Evolutionary conservation across 1,140 invertebrate genomes (phyloP).

Genomic region (Phortica variegata): DNA sequence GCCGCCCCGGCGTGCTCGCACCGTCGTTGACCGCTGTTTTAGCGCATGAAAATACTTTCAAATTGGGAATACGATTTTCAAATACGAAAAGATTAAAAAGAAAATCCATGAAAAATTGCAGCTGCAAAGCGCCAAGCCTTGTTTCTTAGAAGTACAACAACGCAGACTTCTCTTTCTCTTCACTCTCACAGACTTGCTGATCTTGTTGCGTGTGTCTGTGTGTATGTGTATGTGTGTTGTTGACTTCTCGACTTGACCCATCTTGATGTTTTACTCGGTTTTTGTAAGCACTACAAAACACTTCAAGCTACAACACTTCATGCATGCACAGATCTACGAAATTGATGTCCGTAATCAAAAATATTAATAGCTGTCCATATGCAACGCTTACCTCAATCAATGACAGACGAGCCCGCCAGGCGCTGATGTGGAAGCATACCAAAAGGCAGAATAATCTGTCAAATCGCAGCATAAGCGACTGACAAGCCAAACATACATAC

Average conservation of each 20-base stretch:
- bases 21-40: too few relatives aligned
- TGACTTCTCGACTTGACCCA: conserved; percentile 43
- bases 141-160: too few relatives aligned
- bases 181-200: too few relatives aligned
- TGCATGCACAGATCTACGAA: conserved; percentile 23
- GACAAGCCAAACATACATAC: too few relatives aligned
- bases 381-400: conserved; percentile 38
- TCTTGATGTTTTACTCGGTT: conserved; percentile 27
- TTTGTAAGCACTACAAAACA: conserved; percentile 2
- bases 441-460: conserved; percentile 40
- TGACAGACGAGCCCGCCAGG: conserved; percentile 13
- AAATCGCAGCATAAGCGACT: conserved; percentile 49
- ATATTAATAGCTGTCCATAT: conserved; percentile 43
- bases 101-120: too few relatives aligned
- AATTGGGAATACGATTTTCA: too few relatives aligned
- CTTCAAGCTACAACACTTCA: conserved; percentile 14
- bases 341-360: conserved; percentile 45
- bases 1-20: too few relatives aligned
- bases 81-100: too few relatives aligned
- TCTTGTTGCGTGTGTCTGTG: conserved; percentile 1
- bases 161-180: too few relatives aligned
- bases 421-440: too few relatives aligned
- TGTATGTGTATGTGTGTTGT: conserved; percentile 10
- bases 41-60: too few relatives aligned
- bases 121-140: too few relatives aligned